Evolutionary conservation across 1,140 invertebrate genomes (phyloP).

Genomic region (Pseudobourletiella spinata): DNA sequence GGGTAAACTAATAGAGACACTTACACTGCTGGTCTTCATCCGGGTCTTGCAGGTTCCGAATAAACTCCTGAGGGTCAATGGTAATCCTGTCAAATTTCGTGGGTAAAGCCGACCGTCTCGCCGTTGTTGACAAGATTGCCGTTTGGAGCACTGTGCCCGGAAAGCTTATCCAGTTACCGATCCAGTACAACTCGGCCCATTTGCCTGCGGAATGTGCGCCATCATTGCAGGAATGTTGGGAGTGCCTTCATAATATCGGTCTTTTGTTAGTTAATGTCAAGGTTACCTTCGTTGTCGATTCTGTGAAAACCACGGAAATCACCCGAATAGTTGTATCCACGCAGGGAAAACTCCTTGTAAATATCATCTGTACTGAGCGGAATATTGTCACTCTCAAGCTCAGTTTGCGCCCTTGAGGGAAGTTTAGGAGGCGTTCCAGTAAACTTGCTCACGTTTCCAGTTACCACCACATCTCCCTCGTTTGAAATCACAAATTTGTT

Average conservation of each 20-base stretch:
- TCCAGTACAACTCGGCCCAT: slow-evolving; percentile 65
- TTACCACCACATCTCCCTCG: slow-evolving; percentile 67
- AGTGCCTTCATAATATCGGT: too few species aligned
- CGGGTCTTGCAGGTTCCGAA: too few species aligned
- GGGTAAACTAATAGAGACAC: too few species aligned
- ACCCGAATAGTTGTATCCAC: slow-evolving; percentile 88
- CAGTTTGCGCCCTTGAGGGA: too few species aligned
- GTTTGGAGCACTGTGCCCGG: slow-evolving; percentile 94
- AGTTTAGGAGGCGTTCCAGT: too few species aligned
- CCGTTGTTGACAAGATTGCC: slow-evolving; percentile 64
- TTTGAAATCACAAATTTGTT: slow-evolving; percentile 90
- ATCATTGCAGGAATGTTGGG: too few species aligned
- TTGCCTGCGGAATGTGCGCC: too few species aligned
- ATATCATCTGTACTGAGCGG: too few species aligned
- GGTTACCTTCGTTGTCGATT: slow-evolving; percentile 57
- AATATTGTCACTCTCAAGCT: too few species aligned
- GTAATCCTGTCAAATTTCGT: slow-evolving; percentile 70
- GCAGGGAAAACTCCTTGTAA: slow-evolving; percentile 85
- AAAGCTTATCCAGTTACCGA: slow-evolving; percentile 82
- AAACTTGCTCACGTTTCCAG: slow-evolving; percentile 67
- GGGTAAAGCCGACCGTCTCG: slow-evolving; percentile 71
- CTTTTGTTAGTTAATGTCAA: too few species aligned
- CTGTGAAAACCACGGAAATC: slow-evolving; percentile 71
- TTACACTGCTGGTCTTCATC: too few species aligned
- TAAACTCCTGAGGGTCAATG: slow-evolving; percentile 59